Evolutionary conservation across 1,140 invertebrate species (phyloP).

Genomic region (Eciton burchellii): DNA sequence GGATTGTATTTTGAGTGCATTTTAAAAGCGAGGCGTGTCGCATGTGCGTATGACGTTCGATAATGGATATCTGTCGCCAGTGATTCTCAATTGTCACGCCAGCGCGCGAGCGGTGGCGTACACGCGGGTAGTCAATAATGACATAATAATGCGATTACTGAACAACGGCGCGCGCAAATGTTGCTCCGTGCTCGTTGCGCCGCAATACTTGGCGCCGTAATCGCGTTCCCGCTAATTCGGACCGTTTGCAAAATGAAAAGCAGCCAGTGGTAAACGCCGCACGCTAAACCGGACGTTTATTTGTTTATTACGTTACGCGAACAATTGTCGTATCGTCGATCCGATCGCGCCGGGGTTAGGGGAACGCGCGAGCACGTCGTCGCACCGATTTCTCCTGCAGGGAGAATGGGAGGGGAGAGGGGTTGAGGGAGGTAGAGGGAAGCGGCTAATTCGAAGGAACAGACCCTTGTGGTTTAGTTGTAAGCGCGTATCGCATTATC

Average conservation of each 20-base stretch:
- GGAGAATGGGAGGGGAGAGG: not conserved
- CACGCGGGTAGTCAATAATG: not conserved
- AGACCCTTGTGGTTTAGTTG: slow-evolving; percentile 43
- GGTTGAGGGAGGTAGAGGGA: not conserved
- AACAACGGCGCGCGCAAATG: slow-evolving; percentile 6
- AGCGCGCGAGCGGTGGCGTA: not conserved
- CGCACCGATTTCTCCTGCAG: slow-evolving; percentile 38
- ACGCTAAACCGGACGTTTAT: too few relatives aligned
- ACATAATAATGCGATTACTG: slow-evolving; percentile 52
- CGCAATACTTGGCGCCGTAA: slow-evolving; percentile 15
- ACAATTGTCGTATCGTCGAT: slow-evolving; percentile 21
- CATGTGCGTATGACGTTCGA: slow-evolving; percentile 37
- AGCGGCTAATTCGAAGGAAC: slow-evolving; percentile 7
- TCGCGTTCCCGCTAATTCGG: slow-evolving; percentile 10
- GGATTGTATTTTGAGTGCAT: slow-evolving; percentile 32
- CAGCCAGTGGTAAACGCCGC: too few relatives aligned
- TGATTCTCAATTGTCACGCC: slow-evolving; percentile 57
- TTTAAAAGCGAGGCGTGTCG: slow-evolving; percentile 44
- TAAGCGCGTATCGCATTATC: slow-evolving; percentile 60
- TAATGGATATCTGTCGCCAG: slow-evolving; percentile 61
- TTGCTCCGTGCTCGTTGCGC: slow-evolving; percentile 6
- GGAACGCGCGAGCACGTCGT: not conserved
- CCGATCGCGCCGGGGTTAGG: not conserved
- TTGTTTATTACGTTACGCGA: too few relatives aligned
- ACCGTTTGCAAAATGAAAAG: slow-evolving; percentile 5